Conservation (phyloP, 1,140 invertebrate genomes). For the Sitodiplosis mosellana region DNA sequence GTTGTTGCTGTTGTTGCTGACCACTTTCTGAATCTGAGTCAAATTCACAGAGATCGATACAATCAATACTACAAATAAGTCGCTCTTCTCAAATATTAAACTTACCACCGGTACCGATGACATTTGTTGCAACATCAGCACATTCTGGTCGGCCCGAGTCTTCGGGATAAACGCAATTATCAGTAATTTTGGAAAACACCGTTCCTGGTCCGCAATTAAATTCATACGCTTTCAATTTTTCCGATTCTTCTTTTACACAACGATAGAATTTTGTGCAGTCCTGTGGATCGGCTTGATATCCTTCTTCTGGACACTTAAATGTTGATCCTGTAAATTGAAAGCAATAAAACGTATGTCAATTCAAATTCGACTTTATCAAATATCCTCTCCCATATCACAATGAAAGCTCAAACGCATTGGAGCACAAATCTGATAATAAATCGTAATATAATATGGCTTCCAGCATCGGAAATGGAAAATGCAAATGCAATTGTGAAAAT, state of each 20-base stretch:
- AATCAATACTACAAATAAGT: not conserved
- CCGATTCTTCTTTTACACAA: conserved; percentile 27
- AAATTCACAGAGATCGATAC: too few species aligned
- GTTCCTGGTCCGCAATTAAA: conserved; percentile 26
- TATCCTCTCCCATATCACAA: too few species aligned
- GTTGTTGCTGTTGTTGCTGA: not conserved
- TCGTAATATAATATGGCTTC: too few species aligned
- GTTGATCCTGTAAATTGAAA: not conserved
- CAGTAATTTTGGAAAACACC: conserved; percentile 17
- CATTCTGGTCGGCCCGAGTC: conserved; percentile 22
- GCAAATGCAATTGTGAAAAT: too few species aligned
- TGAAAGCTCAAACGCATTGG: too few species aligned
- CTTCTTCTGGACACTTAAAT: conserved; percentile 29
- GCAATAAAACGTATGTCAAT: not conserved
- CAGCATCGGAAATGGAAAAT: too few species aligned
- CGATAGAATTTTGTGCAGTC: conserved; percentile 38
- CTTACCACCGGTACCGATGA: conserved; percentile 12
- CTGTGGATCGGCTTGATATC: conserved; percentile 40
- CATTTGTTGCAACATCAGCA: conserved; percentile 12
- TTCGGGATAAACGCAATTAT: conserved; percentile 17
- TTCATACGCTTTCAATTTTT: conserved; percentile 23
- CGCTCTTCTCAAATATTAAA: not conserved
- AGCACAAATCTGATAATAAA: too few species aligned
- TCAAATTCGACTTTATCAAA: not conserved
- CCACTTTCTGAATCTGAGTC: not conserved